Percentiles rank a stretch among this genome's conserved stretches.
These are phyloP conservation scores for Ictalurus furcatus DNA, from an alignment of 2,113 vertebrate genomes.

Conservation along the genomic window DNA sequence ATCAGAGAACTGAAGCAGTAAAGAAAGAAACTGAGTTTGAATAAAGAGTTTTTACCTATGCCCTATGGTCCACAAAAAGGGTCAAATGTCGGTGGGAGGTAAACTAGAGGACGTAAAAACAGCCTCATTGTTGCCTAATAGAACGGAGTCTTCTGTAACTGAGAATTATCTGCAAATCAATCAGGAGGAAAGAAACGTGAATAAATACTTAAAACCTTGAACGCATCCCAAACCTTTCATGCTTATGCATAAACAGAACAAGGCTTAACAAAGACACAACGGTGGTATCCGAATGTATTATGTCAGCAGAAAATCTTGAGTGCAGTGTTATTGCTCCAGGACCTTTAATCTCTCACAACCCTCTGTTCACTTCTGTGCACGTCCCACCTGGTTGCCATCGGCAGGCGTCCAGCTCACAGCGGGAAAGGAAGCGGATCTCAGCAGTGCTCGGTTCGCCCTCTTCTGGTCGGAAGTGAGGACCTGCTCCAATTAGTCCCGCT, in stretches of 20 bases:
- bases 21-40: background rate
- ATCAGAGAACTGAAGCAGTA: background rate
- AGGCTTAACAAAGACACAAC: background rate
- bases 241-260: background rate
- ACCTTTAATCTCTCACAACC: constrained; percentile 59
- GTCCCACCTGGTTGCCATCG: constrained; percentile 63
- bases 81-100: background rate
- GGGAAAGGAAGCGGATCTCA: constrained; percentile 72
- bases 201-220: constrained; percentile 4
- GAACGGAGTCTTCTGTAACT: background rate
- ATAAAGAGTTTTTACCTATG: background rate
- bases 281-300: constrained; percentile 3
- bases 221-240: background rate
- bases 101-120: background rate
- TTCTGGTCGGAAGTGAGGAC: constrained; percentile 72
- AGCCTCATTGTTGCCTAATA: background rate
- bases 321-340: constrained; percentile 46
- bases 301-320: constrained; percentile 37
- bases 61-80: background rate
- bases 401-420: constrained; percentile 71
- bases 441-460: constrained; percentile 71
- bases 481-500: constrained; percentile 67
- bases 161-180: background rate
- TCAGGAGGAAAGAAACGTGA: background rate
- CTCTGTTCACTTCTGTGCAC: constrained; percentile 48